phyloP scores from a whole-genome alignment of 1,140 invertebrate species.

The Anastrepha obliqua region DNA sequence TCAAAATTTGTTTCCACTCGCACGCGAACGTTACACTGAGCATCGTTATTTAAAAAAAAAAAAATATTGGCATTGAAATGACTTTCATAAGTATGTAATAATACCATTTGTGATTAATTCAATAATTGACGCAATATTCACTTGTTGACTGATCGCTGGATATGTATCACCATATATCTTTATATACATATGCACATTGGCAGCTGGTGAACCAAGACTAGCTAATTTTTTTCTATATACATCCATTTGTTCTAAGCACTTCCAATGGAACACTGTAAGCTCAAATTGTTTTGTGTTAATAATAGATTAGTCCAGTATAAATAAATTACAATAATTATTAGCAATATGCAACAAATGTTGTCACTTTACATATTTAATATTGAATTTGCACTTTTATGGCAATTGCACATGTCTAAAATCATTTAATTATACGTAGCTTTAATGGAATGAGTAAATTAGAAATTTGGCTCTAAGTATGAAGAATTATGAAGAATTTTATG shows the following conservation, averaged over 20 bases:
- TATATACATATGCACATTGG: neutral
- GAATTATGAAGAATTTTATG: neutral
- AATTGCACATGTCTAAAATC: neutral
- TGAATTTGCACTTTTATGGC: neutral
- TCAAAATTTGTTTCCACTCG: neutral
- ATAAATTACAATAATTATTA: neutral
- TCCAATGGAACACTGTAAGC: conserved; percentile 7
- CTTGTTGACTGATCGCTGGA: too few relatives aligned
- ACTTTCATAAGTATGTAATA: neutral
- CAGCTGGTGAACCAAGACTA: neutral
- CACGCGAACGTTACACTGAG: neutral
- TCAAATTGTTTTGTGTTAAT: conserved; percentile 27
- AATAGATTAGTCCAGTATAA: neutral
- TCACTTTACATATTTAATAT: neutral
- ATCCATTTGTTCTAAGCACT: conserved; percentile 18
- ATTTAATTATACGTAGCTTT: neutral
- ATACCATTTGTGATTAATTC: too few relatives aligned
- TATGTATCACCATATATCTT: neutral
- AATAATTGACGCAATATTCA: too few relatives aligned
- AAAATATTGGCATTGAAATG: neutral
- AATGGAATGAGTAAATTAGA: neutral
- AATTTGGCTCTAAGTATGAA: neutral
- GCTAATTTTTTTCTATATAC: neutral
- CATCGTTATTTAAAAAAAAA: too few relatives aligned
- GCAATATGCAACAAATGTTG: neutral